phyloP scores from a whole-genome alignment of 1,140 invertebrate species.

The Saccostrea echinata region DNA sequence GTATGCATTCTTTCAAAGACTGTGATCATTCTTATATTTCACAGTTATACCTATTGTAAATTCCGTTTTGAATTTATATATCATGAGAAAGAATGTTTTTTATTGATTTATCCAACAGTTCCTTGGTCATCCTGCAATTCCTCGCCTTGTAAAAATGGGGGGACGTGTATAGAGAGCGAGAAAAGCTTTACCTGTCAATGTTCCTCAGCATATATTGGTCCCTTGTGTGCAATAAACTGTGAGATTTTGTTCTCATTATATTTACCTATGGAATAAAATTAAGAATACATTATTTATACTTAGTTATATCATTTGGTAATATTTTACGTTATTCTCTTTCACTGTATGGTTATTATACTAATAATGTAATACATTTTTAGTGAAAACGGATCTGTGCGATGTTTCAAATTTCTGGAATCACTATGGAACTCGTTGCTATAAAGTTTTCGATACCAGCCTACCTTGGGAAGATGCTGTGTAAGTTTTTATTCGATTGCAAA shows the following conservation, averaged over 20 bases:
- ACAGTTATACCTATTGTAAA: too few relatives aligned
- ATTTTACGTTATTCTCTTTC: too few relatives aligned
- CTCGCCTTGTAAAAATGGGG: slow-evolving; percentile 1
- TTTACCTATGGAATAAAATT: too few relatives aligned
- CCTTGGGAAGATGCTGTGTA: slow-evolving; percentile 26
- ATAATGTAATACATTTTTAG: neutral
- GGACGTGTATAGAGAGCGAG: neutral
- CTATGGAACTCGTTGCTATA: slow-evolving; percentile 4
- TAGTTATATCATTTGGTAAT: too few relatives aligned
- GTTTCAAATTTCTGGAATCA: neutral
- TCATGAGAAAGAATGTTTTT: neutral
- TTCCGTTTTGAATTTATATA: neutral
- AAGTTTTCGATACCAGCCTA: neutral
- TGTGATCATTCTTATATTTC: too few relatives aligned
- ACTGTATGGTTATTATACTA: neutral
- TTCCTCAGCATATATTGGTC: neutral
- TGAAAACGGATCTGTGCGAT: slow-evolving; percentile 17
- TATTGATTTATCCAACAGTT: neutral
- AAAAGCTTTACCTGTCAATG: neutral
- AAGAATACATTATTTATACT: too few relatives aligned
- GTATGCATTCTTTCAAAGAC: neutral
- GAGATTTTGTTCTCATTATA: too few relatives aligned
- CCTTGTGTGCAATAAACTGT: neutral
- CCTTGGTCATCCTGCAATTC: neutral
- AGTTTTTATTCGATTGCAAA: neutral